These are phyloP conservation scores for Solenodon paradoxus DNA, from an alignment of 2,113 vertebrate species.

Conservation along the genomic window DNA sequence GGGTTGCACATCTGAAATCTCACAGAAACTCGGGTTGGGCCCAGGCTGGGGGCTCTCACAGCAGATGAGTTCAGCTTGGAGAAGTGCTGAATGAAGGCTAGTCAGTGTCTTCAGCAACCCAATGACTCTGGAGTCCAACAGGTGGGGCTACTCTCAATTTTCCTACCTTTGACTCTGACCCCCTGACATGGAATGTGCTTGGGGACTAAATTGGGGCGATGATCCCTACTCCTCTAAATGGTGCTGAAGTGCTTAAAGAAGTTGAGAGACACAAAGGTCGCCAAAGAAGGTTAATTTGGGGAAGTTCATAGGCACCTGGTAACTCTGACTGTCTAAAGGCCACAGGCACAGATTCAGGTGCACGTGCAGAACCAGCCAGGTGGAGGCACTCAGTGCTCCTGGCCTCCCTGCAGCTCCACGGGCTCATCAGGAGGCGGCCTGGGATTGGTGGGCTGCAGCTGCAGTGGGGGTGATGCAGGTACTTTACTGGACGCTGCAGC, in stretches of 20 bases:
- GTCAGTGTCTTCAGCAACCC: not conserved
- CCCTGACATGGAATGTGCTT: not conserved
- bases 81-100: not conserved
- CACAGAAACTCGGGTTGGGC: not conserved
- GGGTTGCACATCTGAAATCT: not conserved
- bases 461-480: accelerated
- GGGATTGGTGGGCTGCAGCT: accelerated
- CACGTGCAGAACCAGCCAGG: not conserved
- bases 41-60: not conserved
- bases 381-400: not conserved
- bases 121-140: not conserved
- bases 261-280: accelerated
- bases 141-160: no score
- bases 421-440: not conserved
- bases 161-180: no score
- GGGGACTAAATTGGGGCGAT: no score
- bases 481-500: accelerated
- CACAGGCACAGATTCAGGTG: accelerated
- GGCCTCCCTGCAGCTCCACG: not conserved
- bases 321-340: not conserved
- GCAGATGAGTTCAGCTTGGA: not conserved
- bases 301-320: not conserved
- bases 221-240: not conserved
- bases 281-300: accelerated
- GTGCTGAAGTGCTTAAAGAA: accelerated